Percentiles rank a stretch among this genome's conserved stretches.
Evolutionary conservation across 2,888 invertebrate species (phyloP).

Genomic region (Ectemnius lituratus): DNA sequence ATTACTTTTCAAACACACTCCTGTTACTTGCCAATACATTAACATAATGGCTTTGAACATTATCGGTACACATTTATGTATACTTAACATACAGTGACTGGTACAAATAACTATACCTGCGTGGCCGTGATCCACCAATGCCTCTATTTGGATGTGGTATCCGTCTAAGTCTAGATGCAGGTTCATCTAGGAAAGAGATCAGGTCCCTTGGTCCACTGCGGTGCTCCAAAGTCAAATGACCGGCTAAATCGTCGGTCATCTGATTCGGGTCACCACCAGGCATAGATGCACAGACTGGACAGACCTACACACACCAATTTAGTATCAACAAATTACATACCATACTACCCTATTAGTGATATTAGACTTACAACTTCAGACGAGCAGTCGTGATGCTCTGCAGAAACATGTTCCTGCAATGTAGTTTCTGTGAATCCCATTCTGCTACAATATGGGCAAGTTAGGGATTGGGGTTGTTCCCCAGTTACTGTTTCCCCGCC

Average conservation of each 20-base stretch:
- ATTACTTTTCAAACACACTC: conserved; percentile 1
- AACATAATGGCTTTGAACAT: not conserved
- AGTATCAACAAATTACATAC: not conserved
- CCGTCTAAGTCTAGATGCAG: conserved; percentile 87
- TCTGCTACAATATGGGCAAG: conserved; percentile 97
- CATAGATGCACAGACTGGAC: conserved; percentile 97
- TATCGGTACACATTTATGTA: conserved; percentile 11
- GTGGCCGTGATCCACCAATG: conserved; percentile 86
- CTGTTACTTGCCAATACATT: conserved; percentile 8
- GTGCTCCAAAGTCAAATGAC: conserved; percentile 97
- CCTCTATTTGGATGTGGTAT: conserved; percentile 89
- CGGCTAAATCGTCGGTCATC: conserved; percentile 98
- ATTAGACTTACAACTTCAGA: conserved; percentile 88
- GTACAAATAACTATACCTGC: conserved; percentile 79
- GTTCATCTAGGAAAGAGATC: conserved; percentile 94
- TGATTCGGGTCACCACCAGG: conserved; percentile 98
- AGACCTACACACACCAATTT: conserved; percentile 83
- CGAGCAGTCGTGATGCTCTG: conserved; percentile 94
- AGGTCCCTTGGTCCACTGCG: conserved; percentile 93
- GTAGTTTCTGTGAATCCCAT: conserved; percentile 97
- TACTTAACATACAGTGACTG: conserved; percentile 2
- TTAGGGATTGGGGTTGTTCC: conserved; percentile 97
- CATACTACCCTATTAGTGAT: not conserved
- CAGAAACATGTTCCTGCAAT: conserved; percentile 93
- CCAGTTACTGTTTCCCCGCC: conserved; percentile 94